A percentile compares a stretch with the other conserved stretches of the same genome.
Conservation (phyloP, 2,888 invertebrate species). For the Noctua fimbriata region DNA sequence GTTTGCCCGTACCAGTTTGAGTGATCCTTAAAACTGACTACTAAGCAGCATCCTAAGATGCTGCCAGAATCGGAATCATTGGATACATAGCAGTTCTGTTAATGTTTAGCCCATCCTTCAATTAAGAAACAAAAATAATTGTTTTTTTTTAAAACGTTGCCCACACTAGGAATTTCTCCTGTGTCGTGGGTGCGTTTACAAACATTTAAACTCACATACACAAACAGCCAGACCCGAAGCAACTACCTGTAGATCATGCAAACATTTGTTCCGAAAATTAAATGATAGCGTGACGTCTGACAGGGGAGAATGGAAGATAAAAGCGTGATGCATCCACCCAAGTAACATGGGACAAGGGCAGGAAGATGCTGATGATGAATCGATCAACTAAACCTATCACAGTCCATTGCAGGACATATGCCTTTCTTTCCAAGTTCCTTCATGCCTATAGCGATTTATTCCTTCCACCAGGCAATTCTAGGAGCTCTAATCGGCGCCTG, state of each 20-base stretch:
- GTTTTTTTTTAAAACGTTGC: too few species aligned
- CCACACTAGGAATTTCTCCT: too few species aligned
- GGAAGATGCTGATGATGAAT: not conserved
- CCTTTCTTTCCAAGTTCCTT: not conserved
- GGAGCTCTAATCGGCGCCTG: constrained; percentile 79
- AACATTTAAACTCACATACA: too few species aligned
- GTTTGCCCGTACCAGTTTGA: too few species aligned
- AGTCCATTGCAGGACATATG: not conserved
- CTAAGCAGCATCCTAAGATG: too few species aligned
- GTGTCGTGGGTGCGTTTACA: too few species aligned
- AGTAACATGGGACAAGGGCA: not conserved
- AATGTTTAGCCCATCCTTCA: too few species aligned
- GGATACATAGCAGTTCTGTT: not conserved
- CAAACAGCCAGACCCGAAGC: too few species aligned
- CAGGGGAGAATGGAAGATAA: not conserved
- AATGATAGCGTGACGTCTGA: not conserved
- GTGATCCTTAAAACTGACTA: too few species aligned
- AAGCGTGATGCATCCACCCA: not conserved
- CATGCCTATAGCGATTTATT: not conserved
- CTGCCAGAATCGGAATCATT: not conserved
- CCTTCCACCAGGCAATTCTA: constrained; percentile 76
- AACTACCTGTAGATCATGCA: too few species aligned
- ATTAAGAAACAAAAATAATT: not conserved
- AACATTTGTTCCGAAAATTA: too few species aligned
- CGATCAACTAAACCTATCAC: not conserved